A percentile compares a stretch with the other conserved stretches of the same genome.
Conservation (phyloP, 2,888 invertebrate species). For the Candidula unifasciata region DNA sequence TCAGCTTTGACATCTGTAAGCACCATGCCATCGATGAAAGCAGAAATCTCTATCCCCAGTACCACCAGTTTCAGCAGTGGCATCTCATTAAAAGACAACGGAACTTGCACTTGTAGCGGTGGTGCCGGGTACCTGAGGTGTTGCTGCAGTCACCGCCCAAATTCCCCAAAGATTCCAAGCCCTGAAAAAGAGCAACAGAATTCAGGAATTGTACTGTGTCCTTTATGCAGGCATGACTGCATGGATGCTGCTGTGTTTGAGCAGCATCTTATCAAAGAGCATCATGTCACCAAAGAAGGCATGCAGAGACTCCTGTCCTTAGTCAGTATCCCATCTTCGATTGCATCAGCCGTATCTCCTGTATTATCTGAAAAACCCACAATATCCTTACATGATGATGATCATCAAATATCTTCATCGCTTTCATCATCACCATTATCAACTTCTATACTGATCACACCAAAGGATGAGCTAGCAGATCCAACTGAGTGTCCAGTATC, state of each 20-base stretch:
- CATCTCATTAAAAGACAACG: too few relatives aligned
- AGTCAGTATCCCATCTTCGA: constrained; percentile 80
- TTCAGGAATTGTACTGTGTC: constrained; percentile 83
- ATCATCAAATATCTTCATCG: neutral
- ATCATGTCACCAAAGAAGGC: constrained; percentile 95
- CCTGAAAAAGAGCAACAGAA: neutral
- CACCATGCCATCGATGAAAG: too few relatives aligned
- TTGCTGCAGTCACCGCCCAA: neutral
- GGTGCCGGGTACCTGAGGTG: too few relatives aligned
- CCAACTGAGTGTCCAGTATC: neutral
- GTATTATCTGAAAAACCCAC: too few relatives aligned
- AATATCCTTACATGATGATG: neutral
- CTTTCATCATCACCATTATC: neutral
- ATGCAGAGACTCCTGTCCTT: constrained; percentile 90
- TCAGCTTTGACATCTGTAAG: too few relatives aligned
- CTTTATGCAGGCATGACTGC: constrained; percentile 93
- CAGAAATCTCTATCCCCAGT: too few relatives aligned
- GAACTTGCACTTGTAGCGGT: too few relatives aligned
- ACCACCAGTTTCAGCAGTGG: too few relatives aligned
- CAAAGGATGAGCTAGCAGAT: too few relatives aligned
- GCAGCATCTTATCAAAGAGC: constrained; percentile 83
- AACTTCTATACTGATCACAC: neutral
- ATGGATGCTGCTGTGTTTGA: constrained; percentile 88
- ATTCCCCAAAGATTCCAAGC: neutral
- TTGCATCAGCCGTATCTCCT: neutral